Evolutionary conservation across 1,140 invertebrate genomes (phyloP), one percentile per base, ranked within the genome.

Genomic region (Tetragnatha versicolor): DNA sequence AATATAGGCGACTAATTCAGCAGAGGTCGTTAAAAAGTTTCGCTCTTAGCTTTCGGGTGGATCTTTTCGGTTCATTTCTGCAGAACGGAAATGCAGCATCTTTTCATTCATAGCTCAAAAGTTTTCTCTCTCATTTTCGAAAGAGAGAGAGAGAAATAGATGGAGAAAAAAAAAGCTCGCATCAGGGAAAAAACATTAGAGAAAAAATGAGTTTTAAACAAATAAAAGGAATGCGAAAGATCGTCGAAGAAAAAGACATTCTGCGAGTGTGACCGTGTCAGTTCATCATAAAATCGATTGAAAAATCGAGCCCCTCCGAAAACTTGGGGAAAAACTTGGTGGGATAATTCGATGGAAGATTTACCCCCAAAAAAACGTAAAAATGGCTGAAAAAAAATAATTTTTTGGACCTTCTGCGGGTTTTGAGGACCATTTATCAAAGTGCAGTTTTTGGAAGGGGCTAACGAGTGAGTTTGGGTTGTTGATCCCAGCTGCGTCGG

Each of bases 251-350:
- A 63, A 55, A 7, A 12, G n/a, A 29, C 5, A 55, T 12, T 55
- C 14, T 5, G 58, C n/a, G 17, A 39, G 60, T 63, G 60, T 63
- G 60, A 63, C 29, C 31, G 60, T 63, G 60, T 63, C 60, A 39
- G 60, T 37, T 63, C 60, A 29, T 63, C 35, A 39, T 39, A 63
- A 63, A 63, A 63, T 63, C 60, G 60, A 63, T 63, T 63, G 60
- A 63, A 63, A 63, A n/a, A 63, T 63, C 35, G 31, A 58, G 53
- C 31, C n/a, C 35, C 3, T n/a, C n/a, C 2, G 22, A 63, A 39
- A 37, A n/a, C 31, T 5, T 22, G 9, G 60, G 2, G 14, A 63
- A 39, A 63, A 39, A 63, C 60, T n/a, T 7, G 7, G 33, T 25
- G 35, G 60, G 60, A 63, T 63, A 37, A 63, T 63, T 35, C 31